Evolutionary conservation across 1,140 invertebrate genomes (phyloP), one percentile per base, ranked within the genome.

Genomic region (Wiebesia pumilae): DNA sequence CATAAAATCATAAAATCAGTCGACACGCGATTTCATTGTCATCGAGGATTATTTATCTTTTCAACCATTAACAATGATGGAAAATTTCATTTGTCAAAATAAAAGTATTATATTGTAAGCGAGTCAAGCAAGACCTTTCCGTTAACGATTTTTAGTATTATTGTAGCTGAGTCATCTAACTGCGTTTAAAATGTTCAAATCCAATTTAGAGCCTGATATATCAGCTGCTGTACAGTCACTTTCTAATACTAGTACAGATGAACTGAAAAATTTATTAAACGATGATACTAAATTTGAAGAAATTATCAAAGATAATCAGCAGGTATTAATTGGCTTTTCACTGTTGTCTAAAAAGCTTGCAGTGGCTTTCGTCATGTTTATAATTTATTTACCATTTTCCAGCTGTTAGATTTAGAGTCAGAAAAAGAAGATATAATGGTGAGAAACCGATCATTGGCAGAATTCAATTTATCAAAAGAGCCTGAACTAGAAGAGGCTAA

Each of bases 381-480:
- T 1, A 51, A 35, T 71, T 47, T 10, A 19, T 33, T 87, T 87
- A 47, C 2, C 43, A 47, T 27, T 65, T 65, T 83, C 40, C 90
- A 98, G 96, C 95, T 98, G 1, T 96, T 97, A 91, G 95, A 96
- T 84, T 94, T 97, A 88, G 96, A 97, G 90, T 94, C 95, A 21
- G 97, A 98, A 89, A 97, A 97, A 89, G 97, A 98, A 91, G 96
- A 96, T 92, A 93, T 98, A 75, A 96, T 98, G 90, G 97, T 96
- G 3, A 96, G 96, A 88, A 98, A 98, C 91, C 96, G 97, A 91
- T 97, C 96, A 47, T 92, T 98, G 80, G 97, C 98, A 3, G 98
- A 99, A 92, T 97, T 95, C 89, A 99, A 98, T 92, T 94, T 99
- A 35, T 95, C 95, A 27, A 96, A 96, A 90, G 97, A 98, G 93